Percentiles rank a stretch among this genome's conserved stretches.
Conservation (phyloP, 2,113 vertebrate genomes). For the Scalopus aquaticus region DNA sequence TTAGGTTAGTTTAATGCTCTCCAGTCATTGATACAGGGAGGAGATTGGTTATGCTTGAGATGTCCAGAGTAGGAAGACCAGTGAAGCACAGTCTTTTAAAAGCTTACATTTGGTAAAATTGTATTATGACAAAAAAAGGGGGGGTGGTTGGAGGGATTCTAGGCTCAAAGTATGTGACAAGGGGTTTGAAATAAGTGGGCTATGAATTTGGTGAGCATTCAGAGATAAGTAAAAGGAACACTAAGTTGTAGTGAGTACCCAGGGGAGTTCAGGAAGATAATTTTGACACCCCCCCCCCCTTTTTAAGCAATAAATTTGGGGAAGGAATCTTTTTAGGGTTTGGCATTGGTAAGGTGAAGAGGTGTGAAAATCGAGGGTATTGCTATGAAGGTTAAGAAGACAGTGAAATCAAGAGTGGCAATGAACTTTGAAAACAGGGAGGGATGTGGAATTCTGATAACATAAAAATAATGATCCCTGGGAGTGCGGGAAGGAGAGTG, state of each 20-base stretch:
- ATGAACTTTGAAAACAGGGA: not conserved
- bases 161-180: not conserved
- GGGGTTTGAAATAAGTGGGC: not conserved
- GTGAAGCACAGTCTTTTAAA: not conserved
- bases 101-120: not conserved
- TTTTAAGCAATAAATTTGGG: not conserved
- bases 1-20: conserved; percentile 3
- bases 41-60: not conserved
- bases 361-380: not conserved
- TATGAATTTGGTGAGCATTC: conserved; percentile 28
- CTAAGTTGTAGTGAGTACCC: not conserved
- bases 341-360: not conserved
- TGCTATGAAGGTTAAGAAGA: not conserved
- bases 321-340: not conserved
- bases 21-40: not conserved
- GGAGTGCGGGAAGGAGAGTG: not conserved
- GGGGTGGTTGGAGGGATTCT: not conserved
- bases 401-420: not conserved
- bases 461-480: not conserved
- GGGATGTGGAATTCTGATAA: too few relatives aligned
- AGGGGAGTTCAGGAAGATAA: not conserved
- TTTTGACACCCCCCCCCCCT: not conserved
- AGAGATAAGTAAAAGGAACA: not conserved
- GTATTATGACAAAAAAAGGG: not conserved
- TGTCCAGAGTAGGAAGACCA: not conserved